These are phyloP conservation scores for Kuschelorhynchus macadamiae DNA, from an alignment of 2,888 invertebrate species.

Conservation along the genomic window DNA sequence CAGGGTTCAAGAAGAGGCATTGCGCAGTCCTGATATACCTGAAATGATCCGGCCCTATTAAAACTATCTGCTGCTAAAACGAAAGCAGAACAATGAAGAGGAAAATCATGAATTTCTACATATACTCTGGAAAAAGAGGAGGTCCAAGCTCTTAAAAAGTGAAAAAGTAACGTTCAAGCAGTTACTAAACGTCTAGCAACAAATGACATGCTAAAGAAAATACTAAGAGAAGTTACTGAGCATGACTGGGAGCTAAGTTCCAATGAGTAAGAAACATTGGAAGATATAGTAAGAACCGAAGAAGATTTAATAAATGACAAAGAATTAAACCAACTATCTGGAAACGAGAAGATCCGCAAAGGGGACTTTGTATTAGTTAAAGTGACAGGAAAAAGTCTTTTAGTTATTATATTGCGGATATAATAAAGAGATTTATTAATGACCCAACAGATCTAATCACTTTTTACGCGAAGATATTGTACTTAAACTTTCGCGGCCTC, in stretches of 20 bases:
- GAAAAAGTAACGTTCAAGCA: too few relatives aligned
- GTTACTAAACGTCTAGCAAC: too few relatives aligned
- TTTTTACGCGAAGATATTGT: too few relatives aligned
- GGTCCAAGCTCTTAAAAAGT: background rate
- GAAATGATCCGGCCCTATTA: background rate
- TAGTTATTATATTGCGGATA: too few relatives aligned
- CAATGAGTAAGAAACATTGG: conserved; percentile 5
- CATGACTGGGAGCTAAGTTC: background rate
- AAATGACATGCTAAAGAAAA: conserved; percentile 28
- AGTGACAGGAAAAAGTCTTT: too few relatives aligned
- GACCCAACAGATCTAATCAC: too few relatives aligned
- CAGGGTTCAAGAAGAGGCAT: background rate
- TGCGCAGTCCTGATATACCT: background rate
- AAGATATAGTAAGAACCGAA: background rate
- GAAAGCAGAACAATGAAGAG: background rate
- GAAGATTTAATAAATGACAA: too few relatives aligned
- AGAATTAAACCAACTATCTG: too few relatives aligned
- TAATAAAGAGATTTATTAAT: too few relatives aligned
- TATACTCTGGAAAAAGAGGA: background rate
- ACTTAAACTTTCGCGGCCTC: too few relatives aligned
- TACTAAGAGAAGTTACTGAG: conserved; percentile 4
- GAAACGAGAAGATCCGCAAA: too few relatives aligned
- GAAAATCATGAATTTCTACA: background rate
- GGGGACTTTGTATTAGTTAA: too few relatives aligned
- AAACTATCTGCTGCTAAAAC: background rate